Conservation (phyloP, 2,797 vertebrate species). For the Sebastes oblongus region DNA sequence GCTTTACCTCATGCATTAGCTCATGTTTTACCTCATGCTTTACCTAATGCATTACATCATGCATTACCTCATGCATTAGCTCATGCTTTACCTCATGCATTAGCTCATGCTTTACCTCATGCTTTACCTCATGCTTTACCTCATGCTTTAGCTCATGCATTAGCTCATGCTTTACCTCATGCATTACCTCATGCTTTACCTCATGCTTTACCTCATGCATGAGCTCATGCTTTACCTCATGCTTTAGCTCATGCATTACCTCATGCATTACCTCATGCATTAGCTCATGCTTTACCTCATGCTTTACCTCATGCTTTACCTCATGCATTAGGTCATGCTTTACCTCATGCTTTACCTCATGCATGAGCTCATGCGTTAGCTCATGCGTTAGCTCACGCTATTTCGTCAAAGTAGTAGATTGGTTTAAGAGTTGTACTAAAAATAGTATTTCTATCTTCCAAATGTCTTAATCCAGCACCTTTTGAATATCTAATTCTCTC, state of each 20-base stretch:
- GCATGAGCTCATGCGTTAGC: accelerated
- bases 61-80: accelerated
- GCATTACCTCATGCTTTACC: accelerated
- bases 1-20: accelerated
- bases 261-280: accelerated
- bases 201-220: accelerated
- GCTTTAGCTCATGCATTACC: accelerated
- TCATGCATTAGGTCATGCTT: accelerated
- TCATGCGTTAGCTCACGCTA: too few relatives aligned
- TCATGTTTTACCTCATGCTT: too few relatives aligned
- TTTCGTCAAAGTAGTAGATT: neutral
- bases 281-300: accelerated
- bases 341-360: too few relatives aligned
- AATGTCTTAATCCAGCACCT: too few relatives aligned
- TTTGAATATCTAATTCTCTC: too few relatives aligned
- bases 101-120: accelerated
- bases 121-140: accelerated
- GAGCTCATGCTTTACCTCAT: too few relatives aligned
- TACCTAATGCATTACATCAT: accelerated
- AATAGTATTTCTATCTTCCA: too few relatives aligned
- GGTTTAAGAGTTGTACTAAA: too few relatives aligned
- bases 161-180: accelerated
- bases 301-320: accelerated
- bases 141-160: too few relatives aligned
- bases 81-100: accelerated